Percentiles rank a stretch among this genome's conserved stretches.
phyloP scores from a whole-genome alignment of 2,113 vertebrate genomes.

The Malurus cyaneus region DNA sequence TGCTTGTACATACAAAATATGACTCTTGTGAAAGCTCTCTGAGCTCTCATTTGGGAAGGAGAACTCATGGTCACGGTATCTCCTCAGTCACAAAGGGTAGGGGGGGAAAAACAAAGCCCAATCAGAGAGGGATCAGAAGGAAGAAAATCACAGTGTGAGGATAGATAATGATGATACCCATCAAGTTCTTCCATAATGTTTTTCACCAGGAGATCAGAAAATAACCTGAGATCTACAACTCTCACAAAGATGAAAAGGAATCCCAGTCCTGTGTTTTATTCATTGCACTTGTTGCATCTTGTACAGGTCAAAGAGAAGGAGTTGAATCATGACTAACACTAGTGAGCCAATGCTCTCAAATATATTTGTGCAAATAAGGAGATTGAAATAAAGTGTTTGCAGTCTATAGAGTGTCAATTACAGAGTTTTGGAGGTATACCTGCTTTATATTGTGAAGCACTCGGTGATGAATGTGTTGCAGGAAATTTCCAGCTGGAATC shows the following conservation, averaged over 20 bases:
- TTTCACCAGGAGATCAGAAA: neutral
- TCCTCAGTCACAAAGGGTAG: neutral
- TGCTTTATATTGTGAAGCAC: neutral
- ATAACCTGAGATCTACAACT: neutral
- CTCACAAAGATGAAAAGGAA: neutral
- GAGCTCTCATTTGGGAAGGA: neutral
- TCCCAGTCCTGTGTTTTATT: neutral
- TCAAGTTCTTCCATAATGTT: neutral
- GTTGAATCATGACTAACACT: neutral
- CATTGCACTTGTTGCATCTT: neutral
- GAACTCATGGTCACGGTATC: neutral
- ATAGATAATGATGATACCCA: neutral
- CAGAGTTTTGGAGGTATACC: neutral
- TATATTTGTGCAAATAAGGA: neutral
- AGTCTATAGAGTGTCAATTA: neutral
- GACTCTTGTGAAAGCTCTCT: neutral
- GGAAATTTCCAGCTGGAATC: slow-evolving; percentile 10
- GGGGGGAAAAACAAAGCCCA: neutral
- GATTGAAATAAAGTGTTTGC: neutral
- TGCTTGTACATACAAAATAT: neutral
- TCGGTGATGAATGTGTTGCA: neutral
- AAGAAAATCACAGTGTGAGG: neutral
- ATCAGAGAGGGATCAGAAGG: neutral
- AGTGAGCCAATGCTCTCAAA: neutral
- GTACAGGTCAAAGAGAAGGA: neutral